Conservation (phyloP, 2,797 vertebrate species). For the Phalloptychus januarius region DNA sequence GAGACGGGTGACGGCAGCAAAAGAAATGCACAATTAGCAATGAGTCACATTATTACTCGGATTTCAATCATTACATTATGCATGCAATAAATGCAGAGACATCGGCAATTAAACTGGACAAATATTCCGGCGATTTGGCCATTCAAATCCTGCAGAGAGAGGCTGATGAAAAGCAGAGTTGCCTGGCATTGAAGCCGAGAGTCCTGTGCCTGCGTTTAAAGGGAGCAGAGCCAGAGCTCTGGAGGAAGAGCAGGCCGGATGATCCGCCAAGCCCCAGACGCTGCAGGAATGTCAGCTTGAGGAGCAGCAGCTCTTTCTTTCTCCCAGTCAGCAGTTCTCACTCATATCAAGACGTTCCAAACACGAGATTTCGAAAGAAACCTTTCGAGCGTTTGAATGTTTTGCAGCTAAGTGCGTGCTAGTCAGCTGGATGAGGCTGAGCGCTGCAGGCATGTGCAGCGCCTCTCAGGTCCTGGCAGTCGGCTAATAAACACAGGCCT, state of each 20-base stretch:
- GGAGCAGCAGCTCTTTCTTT: constrained; percentile 41
- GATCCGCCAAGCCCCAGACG: constrained; percentile 66
- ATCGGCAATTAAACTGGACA: too few relatives aligned
- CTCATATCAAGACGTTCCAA: constrained; percentile 24
- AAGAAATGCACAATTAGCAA: neutral
- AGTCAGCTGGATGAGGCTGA: neutral
- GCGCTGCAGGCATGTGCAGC: constrained; percentile 36
- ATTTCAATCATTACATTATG: neutral
- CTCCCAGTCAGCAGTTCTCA: constrained; percentile 58
- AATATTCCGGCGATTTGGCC: too few relatives aligned
- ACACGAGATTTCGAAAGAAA: neutral
- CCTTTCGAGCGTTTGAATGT: constrained; percentile 12
- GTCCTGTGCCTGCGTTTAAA: constrained; percentile 76
- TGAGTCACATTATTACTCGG: neutral
- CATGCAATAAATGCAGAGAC: neutral
- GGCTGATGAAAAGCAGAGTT: constrained; percentile 61
- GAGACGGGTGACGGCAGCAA: neutral
- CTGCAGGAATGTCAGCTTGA: constrained; percentile 68
- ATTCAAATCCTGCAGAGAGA: constrained; percentile 15
- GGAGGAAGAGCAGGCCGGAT: constrained; percentile 44
- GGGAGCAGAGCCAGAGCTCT: constrained; percentile 25
- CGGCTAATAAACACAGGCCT: constrained; percentile 90
- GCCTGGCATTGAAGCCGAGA: constrained; percentile 61
- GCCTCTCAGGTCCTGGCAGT: constrained; percentile 81
- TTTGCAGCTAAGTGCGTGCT: neutral